Evolutionary conservation across 2,113 vertebrate genomes (phyloP), one percentile per base, ranked within the genome.

Genomic region (Misgurnus mizolepis): DNA sequence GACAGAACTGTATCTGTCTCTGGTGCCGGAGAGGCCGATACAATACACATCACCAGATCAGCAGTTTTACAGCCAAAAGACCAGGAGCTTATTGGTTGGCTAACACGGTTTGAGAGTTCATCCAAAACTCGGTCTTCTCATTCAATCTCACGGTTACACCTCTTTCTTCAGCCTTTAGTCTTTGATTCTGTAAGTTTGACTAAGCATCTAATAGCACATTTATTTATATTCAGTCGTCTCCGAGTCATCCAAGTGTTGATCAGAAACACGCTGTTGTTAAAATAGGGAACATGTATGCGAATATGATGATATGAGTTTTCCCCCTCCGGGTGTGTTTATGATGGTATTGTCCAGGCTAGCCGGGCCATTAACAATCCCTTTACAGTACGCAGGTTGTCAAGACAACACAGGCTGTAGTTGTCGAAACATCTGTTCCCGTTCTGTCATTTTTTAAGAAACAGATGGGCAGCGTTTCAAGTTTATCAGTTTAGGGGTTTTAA

Each of bases 391-490:
- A 27, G 22, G 40, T 22, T 40, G 65, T n/a, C 18, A 71, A 40
- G 49, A 71, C 5, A 8, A 56, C 15, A 40, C 50, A 27, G 55
- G 39, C 49, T 55, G n/a, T 27, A 27, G 69, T 8, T 14, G 15
- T 71, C 5, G 76, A 69, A 79, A 79, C 67, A 79, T 45, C 67
- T 79, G 67, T 40, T 11, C 22, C 7, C 18, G 6, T 50, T 79
- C 22, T 70, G 67, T 53, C 4, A 9, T n/a, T 45, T 43, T 10
- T 53, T 4, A 27, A 45, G 67, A 68, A 27, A 10, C 18, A 58
- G 55, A 43, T 7, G 41, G 53, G 40, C 40, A 61, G 17, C 6
- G 7, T 69, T 69, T 67, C n/a, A 41, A 62, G 27, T 34, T 34
- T 34, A 60, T 10, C 17, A 27, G 7, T 40, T 67, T 15, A 67